These are phyloP conservation scores for Hypanus sabinus DNA, from an alignment of 2,113 vertebrate species.

Conservation along the genomic window DNA sequence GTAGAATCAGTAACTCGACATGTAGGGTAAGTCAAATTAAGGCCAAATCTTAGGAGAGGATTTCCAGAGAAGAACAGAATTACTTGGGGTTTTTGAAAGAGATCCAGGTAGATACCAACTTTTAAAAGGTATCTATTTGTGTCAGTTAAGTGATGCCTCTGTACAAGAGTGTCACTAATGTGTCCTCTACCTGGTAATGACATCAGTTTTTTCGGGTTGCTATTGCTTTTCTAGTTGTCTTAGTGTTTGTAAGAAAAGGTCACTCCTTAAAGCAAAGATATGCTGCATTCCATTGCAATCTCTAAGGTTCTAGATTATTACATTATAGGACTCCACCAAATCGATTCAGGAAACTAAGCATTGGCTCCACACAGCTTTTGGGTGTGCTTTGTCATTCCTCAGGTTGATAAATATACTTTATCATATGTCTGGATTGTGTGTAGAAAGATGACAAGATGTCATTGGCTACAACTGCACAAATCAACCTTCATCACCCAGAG, in stretches of 20 bases:
- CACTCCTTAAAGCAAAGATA: neutral
- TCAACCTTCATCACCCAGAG: slow-evolving; percentile 8
- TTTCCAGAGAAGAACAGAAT: too few relatives aligned
- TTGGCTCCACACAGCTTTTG: neutral
- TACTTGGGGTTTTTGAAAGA: too few relatives aligned
- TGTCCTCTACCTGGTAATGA: neutral
- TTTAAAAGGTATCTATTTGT: neutral
- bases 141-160: neutral
- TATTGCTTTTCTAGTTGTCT: neutral
- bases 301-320: neutral
- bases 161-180: neutral
- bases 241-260: neutral
- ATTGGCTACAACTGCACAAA: neutral
- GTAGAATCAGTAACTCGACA: too few relatives aligned
- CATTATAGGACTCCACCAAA: neutral
- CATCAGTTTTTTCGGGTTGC: neutral
- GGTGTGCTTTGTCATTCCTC: slow-evolving; percentile 2
- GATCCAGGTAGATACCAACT: too few relatives aligned
- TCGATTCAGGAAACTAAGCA: neutral
- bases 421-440: slow-evolving; percentile 7
- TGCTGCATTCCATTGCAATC: neutral
- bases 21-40: too few relatives aligned
- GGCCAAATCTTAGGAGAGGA: too few relatives aligned
- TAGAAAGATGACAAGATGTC: slow-evolving; percentile 15
- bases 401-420: neutral